These are phyloP conservation scores for Tyrannus savana DNA, from an alignment of 2,113 vertebrate species.

Conservation along the genomic window DNA sequence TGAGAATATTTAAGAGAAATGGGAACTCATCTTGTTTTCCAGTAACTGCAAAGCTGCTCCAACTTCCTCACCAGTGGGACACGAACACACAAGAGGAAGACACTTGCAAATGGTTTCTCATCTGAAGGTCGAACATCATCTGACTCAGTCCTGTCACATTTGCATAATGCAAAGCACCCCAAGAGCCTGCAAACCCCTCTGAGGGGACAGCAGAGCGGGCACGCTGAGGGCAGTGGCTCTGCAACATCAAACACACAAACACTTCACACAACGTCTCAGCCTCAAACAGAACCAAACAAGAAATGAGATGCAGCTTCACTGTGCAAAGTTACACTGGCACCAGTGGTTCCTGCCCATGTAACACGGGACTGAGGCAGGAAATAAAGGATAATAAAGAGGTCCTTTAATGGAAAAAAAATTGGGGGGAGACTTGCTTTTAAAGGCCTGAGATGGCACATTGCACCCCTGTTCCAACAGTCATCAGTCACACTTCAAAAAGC, in stretches of 20 bases:
- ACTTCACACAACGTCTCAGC: background rate
- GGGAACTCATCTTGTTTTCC: background rate
- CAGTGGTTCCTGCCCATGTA: background rate
- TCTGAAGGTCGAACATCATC: background rate
- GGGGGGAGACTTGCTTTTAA: background rate
- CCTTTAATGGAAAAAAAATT: background rate
- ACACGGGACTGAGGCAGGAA: background rate
- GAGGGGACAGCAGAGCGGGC: background rate
- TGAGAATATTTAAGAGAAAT: background rate
- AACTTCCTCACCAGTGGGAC: slow-evolving; percentile 20
- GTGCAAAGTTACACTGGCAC: background rate
- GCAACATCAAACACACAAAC: background rate
- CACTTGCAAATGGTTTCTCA: slow-evolving; percentile 10
- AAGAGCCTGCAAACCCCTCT: background rate
- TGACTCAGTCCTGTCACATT: background rate
- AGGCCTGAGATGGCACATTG: background rate
- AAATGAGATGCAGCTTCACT: background rate
- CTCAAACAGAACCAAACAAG: background rate
- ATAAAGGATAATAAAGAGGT: background rate
- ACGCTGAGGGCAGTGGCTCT: background rate
- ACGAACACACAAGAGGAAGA: background rate
- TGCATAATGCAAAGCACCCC: background rate
- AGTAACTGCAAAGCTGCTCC: background rate
- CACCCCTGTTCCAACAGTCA: background rate
- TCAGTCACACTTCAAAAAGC: background rate